Base-by-base conservation (phyloP, 1,140 invertebrate species). In the Gryon sp. region DNA sequence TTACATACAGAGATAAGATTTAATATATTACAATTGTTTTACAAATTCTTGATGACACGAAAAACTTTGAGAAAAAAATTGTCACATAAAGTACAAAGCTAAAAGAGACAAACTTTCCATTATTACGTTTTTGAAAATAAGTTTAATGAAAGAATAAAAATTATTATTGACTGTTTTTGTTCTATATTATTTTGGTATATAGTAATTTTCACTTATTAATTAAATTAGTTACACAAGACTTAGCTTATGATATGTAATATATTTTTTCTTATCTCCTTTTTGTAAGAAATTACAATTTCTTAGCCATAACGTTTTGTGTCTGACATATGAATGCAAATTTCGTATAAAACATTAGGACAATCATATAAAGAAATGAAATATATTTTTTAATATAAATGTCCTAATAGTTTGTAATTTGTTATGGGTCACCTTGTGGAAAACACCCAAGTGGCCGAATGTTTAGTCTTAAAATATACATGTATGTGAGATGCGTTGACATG, bases 1-100 rank as follows among this genome's bases (percentile, higher is more conserved):
- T 57, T 70, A 63, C 45, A 59, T 11, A 16, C 26, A 59, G 65
- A 70, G 74, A 76, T 76, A 76, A 76, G 59, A 76, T 50, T 41
- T 40, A 63, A 76, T 75, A 75, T 75, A 75, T 69, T 69, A 69
- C 73, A 36, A 28, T n/a, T 12, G 32, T 12, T 5, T 12, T 34
- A 12, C 32, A 34, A 12, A 12, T 28, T 28, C 8, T 28, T n/a
- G n/a, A 28, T n/a, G 26, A 28, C 26, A 28, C 26, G 6, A 24
- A 8, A 24, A 4, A 24, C 22, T 24, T n/a, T n/a, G n/a, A 8
- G 8, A 24, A 24, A 24, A 24, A 24, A 24, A 8, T 4, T 8
- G 22, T 8, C 8, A 28, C 26, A n/a, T n/a, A 43, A 30, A 18
- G 4, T 43, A 46, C 38, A 15, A 53, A 53, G 20, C 26, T n/a